Evolutionary conservation across 1,140 invertebrate species (phyloP).

Genomic region (Scaptomyza graminum): DNA sequence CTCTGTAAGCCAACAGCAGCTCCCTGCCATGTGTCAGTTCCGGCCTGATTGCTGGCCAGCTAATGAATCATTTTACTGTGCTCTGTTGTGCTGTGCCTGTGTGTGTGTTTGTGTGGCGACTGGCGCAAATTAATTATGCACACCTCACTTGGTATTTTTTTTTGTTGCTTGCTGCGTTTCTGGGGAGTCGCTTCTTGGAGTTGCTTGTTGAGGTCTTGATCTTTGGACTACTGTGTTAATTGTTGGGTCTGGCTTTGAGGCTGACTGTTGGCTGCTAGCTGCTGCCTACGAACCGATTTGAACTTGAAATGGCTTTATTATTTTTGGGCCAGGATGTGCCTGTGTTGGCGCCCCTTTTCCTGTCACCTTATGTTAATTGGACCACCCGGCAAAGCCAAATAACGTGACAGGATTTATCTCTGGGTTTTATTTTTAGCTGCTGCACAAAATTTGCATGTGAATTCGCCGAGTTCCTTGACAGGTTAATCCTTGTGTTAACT

Average conservation of each 20-base stretch:
- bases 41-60: constrained; percentile 70
- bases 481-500: constrained; percentile 65
- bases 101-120: constrained; percentile 40
- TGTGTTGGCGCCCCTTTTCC: constrained; percentile 45
- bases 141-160: constrained; percentile 55
- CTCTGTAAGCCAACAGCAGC: not conserved
- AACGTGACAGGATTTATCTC: constrained; percentile 52
- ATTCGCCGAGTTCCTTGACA: constrained; percentile 40
- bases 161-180: constrained; percentile 25
- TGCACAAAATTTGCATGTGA: constrained; percentile 57
- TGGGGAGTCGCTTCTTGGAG: constrained; percentile 30
- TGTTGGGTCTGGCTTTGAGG: constrained; percentile 46
- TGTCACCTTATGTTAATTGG: constrained; percentile 64
- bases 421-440: constrained; percentile 52
- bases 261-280: not conserved
- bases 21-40: constrained; percentile 71
- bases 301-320: constrained; percentile 81
- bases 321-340: constrained; percentile 52
- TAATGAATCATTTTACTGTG: constrained; percentile 76
- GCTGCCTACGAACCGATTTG: constrained; percentile 66
- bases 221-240: constrained; percentile 80
- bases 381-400: constrained; percentile 59
- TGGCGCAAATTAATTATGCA: constrained; percentile 79
- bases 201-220: constrained; percentile 71
- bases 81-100: not conserved